Percentiles rank a stretch among this genome's conserved stretches.
Evolutionary conservation across 2,888 invertebrate species (phyloP).

Genomic region (Mesoligia furuncula): DNA sequence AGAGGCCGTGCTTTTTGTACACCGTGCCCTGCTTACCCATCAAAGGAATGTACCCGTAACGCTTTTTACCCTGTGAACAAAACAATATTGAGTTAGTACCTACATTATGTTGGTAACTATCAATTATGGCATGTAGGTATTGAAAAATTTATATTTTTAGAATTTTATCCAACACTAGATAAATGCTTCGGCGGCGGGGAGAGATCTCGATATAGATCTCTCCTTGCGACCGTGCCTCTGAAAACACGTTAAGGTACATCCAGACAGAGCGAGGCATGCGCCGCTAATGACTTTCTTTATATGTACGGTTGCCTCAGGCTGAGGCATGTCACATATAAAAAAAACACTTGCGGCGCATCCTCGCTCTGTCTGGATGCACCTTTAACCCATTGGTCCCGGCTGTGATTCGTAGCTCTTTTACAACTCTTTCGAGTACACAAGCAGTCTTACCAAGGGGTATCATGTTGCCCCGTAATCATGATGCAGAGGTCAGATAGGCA

Average conservation of each 20-base stretch:
- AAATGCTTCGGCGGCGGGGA: not conserved
- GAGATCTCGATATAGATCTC: no score
- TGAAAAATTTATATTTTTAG: not conserved
- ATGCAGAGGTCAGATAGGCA: not conserved
- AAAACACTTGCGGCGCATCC: no score
- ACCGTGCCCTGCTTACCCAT: slow-evolving; percentile 92
- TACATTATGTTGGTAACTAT: not conserved
- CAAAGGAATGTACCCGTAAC: slow-evolving; percentile 87
- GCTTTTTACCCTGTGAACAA: slow-evolving; percentile 79
- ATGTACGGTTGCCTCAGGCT: no score
- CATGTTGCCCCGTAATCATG: no score
- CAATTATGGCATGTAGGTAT: not conserved
- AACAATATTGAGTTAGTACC: slow-evolving; percentile 16
- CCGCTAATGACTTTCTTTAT: no score
- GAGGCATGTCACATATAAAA: no score
- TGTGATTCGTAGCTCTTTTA: not conserved
- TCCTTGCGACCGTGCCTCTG: not conserved
- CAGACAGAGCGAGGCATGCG: no score
- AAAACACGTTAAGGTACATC: not conserved
- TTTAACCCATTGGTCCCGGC: not conserved
- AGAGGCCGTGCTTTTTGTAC: slow-evolving; percentile 94
- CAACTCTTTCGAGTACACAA: not conserved
- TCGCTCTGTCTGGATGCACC: no score
- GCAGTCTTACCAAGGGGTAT: not conserved
- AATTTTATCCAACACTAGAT: not conserved